A percentile compares a stretch with the other conserved stretches of the same genome.
phyloP scores from a whole-genome alignment of 2,888 invertebrate species.

The Microdon myrmicae region DNA sequence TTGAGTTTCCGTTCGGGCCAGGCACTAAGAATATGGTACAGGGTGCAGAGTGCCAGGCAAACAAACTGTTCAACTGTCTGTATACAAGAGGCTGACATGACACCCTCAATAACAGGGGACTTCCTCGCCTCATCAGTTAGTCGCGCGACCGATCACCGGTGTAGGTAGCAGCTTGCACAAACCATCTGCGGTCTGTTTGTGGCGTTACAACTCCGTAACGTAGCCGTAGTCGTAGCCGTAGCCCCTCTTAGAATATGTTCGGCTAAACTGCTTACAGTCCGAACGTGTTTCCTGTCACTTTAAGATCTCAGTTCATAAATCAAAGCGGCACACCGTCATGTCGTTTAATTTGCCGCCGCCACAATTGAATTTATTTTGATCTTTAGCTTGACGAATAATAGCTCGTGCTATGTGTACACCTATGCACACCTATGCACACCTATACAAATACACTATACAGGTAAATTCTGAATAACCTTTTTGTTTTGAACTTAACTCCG shows the following conservation, averaged over 20 bases:
- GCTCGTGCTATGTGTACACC: too few species aligned
- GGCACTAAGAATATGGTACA: too few species aligned
- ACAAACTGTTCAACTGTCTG: conserved; percentile 19
- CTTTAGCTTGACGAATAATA: conserved; percentile 22
- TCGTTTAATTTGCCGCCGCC: conserved; percentile 50
- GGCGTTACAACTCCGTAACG: too few species aligned
- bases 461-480: too few species aligned
- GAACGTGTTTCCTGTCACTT: conserved; percentile 49
- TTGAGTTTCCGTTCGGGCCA: too few species aligned
- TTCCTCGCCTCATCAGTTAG: conserved; percentile 45
- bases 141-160: conserved; percentile 22
- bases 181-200: conserved; percentile 29
- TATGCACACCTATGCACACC: too few species aligned
- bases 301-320: conserved; percentile 46
- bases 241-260: conserved; percentile 30
- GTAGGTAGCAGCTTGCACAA: neutral
- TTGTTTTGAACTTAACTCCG: too few species aligned
- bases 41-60: conserved; percentile 3
- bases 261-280: conserved; percentile 31
- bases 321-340: conserved; percentile 51
- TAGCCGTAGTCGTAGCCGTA: conserved; percentile 5
- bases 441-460: too few species aligned
- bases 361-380: conserved; percentile 52
- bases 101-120: conserved; percentile 41
- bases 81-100: conserved; percentile 36